These are phyloP conservation scores for Orthosia gracilis DNA, from an alignment of 2,888 invertebrate species.

Conservation along the genomic window DNA sequence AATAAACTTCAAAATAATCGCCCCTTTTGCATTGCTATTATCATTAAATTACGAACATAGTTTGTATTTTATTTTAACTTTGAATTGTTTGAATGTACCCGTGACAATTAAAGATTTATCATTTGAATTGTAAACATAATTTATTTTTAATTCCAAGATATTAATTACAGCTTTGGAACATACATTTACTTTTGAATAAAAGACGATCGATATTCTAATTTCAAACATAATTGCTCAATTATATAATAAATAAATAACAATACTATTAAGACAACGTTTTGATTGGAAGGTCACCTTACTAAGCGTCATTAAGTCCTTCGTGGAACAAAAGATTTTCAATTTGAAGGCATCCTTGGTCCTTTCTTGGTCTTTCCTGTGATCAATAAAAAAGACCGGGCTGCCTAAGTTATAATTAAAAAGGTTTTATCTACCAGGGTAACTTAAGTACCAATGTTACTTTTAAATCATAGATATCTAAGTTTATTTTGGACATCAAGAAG, in stretches of 20 bases:
- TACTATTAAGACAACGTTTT: constrained; percentile 18
- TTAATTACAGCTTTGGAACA: background rate
- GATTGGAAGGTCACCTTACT: constrained; percentile 27
- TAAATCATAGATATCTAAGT: too few relatives aligned
- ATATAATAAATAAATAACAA: constrained; percentile 33
- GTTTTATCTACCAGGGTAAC: background rate
- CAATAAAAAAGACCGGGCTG: background rate
- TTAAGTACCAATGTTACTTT: background rate
- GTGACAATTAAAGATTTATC: background rate
- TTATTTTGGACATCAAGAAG: too few relatives aligned
- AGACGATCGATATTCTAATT: background rate
- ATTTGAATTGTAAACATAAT: constrained; percentile 1
- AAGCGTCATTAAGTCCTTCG: constrained; percentile 29
- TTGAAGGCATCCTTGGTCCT: constrained; percentile 13
- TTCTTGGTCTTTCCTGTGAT: constrained; percentile 6
- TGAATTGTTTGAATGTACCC: too few relatives aligned
- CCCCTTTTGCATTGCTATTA: background rate
- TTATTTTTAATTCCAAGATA: background rate
- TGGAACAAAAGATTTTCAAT: constrained; percentile 43
- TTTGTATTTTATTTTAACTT: too few relatives aligned
- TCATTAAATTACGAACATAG: too few relatives aligned
- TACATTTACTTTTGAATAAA: constrained; percentile 17
- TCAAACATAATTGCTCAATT: constrained; percentile 6
- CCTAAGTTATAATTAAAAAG: background rate
- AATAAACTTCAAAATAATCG: background rate